Conservation (phyloP, 1,140 invertebrate genomes). For the Globodera rostochiensis region DNA sequence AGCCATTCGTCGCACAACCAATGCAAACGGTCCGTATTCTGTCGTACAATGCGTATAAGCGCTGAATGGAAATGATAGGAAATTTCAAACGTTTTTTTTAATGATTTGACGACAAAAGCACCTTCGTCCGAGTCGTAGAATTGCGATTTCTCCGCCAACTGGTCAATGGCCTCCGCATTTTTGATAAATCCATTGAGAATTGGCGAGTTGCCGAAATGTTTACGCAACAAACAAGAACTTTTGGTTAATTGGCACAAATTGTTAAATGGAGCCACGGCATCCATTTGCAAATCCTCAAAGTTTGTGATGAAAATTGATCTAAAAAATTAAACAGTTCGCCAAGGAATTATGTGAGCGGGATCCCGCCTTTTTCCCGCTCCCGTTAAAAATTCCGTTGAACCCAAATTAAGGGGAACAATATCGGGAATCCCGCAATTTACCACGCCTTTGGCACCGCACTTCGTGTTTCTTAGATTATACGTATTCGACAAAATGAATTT, state of each 20-base stretch:
- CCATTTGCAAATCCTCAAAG: not conserved
- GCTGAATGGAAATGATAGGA: not conserved
- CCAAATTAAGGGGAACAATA: too few species aligned
- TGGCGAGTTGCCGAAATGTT: not conserved
- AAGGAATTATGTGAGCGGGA: too few species aligned
- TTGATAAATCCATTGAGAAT: not conserved
- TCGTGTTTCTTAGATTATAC: too few species aligned
- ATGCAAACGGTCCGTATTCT: slow-evolving; percentile 7
- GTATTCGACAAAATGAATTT: too few species aligned
- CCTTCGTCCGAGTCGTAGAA: not conserved
- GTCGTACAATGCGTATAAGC: not conserved
- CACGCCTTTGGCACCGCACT: too few species aligned
- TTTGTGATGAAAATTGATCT: too few species aligned
- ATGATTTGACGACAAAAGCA: not conserved
- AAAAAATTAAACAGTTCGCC: too few species aligned
- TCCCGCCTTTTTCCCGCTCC: too few species aligned
- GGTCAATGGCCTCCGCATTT: slow-evolving; percentile 1
- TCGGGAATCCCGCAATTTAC: too few species aligned
- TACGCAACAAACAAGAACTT: not conserved
- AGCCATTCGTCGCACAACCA: slow-evolving; percentile 28
- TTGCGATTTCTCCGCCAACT: not conserved
- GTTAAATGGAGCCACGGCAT: not conserved
- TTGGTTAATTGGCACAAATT: not conserved
- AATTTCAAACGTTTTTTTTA: not conserved
- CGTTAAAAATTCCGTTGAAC: too few species aligned